Evolutionary conservation across 2,888 invertebrate species (phyloP).

Genomic region (Orchesella flavescens): DNA sequence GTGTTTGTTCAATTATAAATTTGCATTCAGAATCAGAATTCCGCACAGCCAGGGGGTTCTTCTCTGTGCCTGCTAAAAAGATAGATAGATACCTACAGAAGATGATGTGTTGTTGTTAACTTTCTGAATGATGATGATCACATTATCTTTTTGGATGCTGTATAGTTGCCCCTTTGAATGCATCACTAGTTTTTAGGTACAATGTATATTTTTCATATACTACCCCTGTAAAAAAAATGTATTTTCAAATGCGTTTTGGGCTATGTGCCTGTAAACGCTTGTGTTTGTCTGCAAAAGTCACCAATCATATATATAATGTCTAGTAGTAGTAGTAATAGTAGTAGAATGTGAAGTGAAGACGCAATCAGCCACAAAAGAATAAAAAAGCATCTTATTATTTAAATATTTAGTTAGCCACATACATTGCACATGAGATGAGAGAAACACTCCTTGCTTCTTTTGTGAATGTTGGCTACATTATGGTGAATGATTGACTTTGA

Average conservation of each 20-base stretch:
- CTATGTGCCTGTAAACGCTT: neutral
- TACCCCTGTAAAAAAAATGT: neutral
- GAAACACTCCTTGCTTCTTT: slow-evolving; percentile 41
- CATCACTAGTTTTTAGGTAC: neutral
- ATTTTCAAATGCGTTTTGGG: neutral
- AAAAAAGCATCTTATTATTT: slow-evolving; percentile 31
- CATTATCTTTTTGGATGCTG: slow-evolving; percentile 32
- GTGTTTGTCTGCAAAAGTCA: slow-evolving; percentile 10
- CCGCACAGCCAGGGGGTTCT: slow-evolving; percentile 39
- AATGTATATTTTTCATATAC: too few relatives aligned
- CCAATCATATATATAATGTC: neutral
- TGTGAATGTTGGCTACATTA: neutral
- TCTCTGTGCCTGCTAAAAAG: slow-evolving; percentile 22
- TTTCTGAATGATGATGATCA: slow-evolving; percentile 45
- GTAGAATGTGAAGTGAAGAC: neutral
- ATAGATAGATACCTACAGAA: slow-evolving; percentile 20
- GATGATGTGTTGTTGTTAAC: slow-evolving; percentile 29
- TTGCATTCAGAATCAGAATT: slow-evolving; percentile 45
- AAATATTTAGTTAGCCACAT: slow-evolving; percentile 51
- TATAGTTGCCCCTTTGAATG: slow-evolving; percentile 44
- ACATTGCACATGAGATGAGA: slow-evolving; percentile 8
- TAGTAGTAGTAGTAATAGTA: too few relatives aligned
- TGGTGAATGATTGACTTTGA: slow-evolving; percentile 51
- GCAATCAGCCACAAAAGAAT: slow-evolving; percentile 21
- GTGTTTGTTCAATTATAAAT: slow-evolving; percentile 54